A percentile compares a stretch with the other conserved stretches of the same genome.
Conservation (phyloP, 2,113 vertebrate genomes). For the Piprites chloris region DNA sequence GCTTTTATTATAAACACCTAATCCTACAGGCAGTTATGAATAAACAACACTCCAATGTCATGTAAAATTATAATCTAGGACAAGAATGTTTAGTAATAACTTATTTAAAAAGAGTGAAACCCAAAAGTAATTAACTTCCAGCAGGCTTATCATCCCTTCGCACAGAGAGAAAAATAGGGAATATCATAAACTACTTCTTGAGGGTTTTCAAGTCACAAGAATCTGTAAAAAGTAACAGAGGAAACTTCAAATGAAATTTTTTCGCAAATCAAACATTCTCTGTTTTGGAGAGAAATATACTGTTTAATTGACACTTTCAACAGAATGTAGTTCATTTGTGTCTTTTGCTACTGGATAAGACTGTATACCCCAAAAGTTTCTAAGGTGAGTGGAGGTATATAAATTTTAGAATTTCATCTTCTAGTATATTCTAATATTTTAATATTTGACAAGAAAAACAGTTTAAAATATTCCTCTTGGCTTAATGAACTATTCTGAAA, state of each 20-base stretch:
- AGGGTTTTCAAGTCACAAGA: not conserved
- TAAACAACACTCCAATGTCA: not conserved
- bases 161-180: not conserved
- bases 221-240: not conserved
- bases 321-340: not conserved
- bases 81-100: not conserved
- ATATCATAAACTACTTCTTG: not conserved
- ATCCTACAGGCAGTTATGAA: not conserved
- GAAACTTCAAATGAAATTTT: not conserved
- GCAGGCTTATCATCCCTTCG: not conserved
- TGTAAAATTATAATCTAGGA: not conserved
- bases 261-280: not conserved
- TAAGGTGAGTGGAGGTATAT: rapidly evolving
- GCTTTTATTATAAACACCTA: not conserved
- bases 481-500: not conserved
- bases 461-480: not conserved
- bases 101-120: not conserved
- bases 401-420: not conserved
- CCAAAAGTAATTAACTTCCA: not conserved
- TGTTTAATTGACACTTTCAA: not conserved
- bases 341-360: not conserved
- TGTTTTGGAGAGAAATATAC: not conserved
- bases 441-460: not conserved
- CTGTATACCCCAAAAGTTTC: not conserved
- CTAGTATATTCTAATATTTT: not conserved